Percentiles rank a stretch among this genome's conserved stretches.
These are phyloP conservation scores for Theonella swinhoei DNA, from an alignment of 37 sponge, comb jelly and placozoan species.

Conservation along the genomic window DNA sequence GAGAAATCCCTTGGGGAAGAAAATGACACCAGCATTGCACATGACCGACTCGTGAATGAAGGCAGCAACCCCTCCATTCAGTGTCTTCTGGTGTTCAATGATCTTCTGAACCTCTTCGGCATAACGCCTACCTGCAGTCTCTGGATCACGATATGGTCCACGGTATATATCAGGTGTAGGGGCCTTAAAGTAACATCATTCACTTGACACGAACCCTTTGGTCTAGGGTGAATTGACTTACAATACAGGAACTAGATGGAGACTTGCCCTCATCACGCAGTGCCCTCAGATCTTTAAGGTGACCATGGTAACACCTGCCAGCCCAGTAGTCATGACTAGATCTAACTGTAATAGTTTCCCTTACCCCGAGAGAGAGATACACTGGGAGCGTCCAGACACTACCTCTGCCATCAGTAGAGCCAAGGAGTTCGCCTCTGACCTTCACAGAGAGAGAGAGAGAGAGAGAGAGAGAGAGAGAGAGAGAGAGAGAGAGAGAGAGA, in stretches of 20 bases:
- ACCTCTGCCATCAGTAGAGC: conserved; percentile 80
- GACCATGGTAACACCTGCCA: conserved; percentile 86
- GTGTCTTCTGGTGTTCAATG: not conserved
- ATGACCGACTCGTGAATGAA: conserved; percentile 79
- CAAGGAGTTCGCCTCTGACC: conserved; percentile 90
- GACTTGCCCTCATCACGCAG: no score
- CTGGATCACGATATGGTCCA: conserved; percentile 54
- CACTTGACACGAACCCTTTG: conserved; percentile 83
- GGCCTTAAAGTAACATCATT: conserved; percentile 73
- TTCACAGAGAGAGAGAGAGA: conserved; percentile 69
- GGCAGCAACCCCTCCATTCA: conserved; percentile 11
- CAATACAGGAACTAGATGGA: not conserved
- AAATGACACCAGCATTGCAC: conserved; percentile 71
- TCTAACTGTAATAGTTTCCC: no score
- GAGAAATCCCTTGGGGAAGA: conserved; percentile 68
- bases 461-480: conserved; percentile 45
- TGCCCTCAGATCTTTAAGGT: no score
- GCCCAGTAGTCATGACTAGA: not conserved
- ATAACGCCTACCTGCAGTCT: conserved; percentile 67
- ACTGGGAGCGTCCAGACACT: conserved; percentile 44
- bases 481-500: no score
- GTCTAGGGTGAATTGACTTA: not conserved
- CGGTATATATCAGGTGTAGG: conserved; percentile 69
- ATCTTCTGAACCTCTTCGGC: conserved; percentile 43
- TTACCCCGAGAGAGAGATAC: conserved; percentile 74